Percentiles rank a stretch among this genome's conserved stretches.
Conservation (phyloP, 2,888 invertebrate species). For the Hemaris fuciformis region DNA sequence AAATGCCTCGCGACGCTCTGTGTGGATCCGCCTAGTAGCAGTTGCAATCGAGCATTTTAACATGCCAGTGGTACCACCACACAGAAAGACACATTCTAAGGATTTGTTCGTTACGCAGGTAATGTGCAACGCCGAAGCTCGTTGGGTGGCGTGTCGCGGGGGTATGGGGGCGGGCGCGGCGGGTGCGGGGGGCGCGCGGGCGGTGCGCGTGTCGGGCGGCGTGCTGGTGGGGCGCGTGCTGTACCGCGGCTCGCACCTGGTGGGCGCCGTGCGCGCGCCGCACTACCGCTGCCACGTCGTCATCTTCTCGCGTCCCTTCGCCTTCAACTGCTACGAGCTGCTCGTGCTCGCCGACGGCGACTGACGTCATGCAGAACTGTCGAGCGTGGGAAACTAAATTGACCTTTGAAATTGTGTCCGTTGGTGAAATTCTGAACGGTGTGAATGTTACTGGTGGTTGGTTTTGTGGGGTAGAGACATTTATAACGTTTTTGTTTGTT, state of each 20-base stretch:
- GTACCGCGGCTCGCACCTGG: constrained; percentile 50
- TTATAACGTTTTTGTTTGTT: neutral
- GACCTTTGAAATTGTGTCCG: neutral
- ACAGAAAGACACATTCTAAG: no score
- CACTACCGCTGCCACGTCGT: constrained; percentile 63
- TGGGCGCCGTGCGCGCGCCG: constrained; percentile 57
- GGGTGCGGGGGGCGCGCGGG: constrained; percentile 42
- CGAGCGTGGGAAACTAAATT: constrained; percentile 8
- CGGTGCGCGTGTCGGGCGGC: constrained; percentile 45
- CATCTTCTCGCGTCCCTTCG: constrained; percentile 62
- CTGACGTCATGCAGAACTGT: neutral
- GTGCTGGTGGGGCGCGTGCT: constrained; percentile 55
- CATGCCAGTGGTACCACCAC: no score
- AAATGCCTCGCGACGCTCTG: no score
- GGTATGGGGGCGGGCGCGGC: no score
- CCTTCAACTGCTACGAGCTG: constrained; percentile 70
- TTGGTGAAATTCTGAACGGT: neutral
- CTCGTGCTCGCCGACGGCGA: constrained; percentile 44
- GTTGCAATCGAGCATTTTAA: no score
- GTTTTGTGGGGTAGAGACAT: neutral
- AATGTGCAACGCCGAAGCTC: constrained; percentile 64
- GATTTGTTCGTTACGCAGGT: no score
- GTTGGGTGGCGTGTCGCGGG: constrained; percentile 57
- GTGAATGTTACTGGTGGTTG: neutral
- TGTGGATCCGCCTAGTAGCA: no score